Base-by-base conservation (phyloP, 2,888 invertebrate genomes). In the Leucophenga montana region DNA sequence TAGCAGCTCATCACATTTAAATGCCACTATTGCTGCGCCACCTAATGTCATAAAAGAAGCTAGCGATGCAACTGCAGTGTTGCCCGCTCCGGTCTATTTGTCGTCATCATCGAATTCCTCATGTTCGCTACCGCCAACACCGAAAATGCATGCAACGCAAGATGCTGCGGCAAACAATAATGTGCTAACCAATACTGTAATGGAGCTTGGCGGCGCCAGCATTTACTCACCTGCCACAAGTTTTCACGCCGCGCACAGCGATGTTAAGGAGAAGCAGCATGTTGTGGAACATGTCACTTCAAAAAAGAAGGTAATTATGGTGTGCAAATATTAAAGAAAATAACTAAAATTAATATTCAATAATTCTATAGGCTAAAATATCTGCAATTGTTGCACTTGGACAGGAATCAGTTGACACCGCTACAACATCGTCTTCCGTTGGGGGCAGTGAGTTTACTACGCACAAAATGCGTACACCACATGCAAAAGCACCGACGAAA, bases 91-190 rank as follows among this genome's bases (percentile, higher is more conserved):
- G n/a, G 74, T 83, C 14, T 85, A 78, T 67, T 86, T 86, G 61
- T 85, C 86, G 5, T 85, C 62, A 20, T 64, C 85, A 44, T 86
- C 87, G 13, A 86, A 86, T 68, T 85, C 87, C 3, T 86, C 87
- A 22, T 85, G 86, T 69, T 86, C 87, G 8, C 65, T 87, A 73
- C 86, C 87, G 11, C 68, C 86, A 4, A 85, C 87, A 18, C 85
- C 85, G n/a, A 81, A 82, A 70, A 68, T 81, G 69, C 64, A 70
- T 6, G 67, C 69, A 31, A 50, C 46, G 14, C 50, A 46, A 48
- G 64, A 64, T 48, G 39, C 68, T 3, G 39, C 39, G 8, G 39
- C 39, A 39, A 66, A n/a, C n/a, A n/a, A 13, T 46, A 48, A 8
- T 27, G 33, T 39, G 70, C 9, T 64, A 20, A 14, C 62, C 46